Evolutionary conservation across 2,113 vertebrate genomes (phyloP), one percentile per base, ranked within the genome.

Genomic region (Probosciger aterrimus): DNA sequence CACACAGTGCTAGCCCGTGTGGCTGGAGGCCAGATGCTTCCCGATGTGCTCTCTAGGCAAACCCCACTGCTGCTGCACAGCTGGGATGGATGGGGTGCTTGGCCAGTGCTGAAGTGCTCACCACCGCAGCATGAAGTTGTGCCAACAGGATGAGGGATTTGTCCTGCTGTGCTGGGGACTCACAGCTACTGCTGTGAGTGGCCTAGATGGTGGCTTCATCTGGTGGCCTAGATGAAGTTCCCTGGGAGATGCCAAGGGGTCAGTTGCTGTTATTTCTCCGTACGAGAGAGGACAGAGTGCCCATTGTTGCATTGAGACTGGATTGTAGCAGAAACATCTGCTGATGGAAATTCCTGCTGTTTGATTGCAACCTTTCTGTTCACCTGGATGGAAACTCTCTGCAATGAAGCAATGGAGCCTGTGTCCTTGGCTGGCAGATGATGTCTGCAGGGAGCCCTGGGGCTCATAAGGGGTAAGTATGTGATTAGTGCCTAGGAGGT

Each of bases 381-480:
- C 2, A 1, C 30, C 82, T 46, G 1, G 16, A 30, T 4, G 9
- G 60, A 49, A 70, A 19, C 44, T 80, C 33, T 63, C 59, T 43
- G 68, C 33, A 27, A 1, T 6, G 81, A 75, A 69, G 52, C 17
- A n/a, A 5, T 7, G 10, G 28, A 76, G n/a, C 19, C 37, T 2
- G 30, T 44, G 62, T 74, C 90, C 92, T 95, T 59, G 82, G 55
- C 76, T 63, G 64, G 85, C 64, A 77, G 49, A 53, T 52, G 47
- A 17, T 60, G 16, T 46, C 89, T 46, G 41, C 41, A 20, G 53
- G 64, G 86, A 78, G 33, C 47, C 35, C 46, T 13, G 50, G 11
- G 39, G 35, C 25, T 70, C 0, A 0, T 67, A 41, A 28, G 0
- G 2, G 70, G 24, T n/a, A 31, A 30, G 28, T 6, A 5, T 18